Base-by-base conservation (phyloP, 37 sponge, comb jelly and placozoan species). In the Diacarnus erythraeanus region DNA sequence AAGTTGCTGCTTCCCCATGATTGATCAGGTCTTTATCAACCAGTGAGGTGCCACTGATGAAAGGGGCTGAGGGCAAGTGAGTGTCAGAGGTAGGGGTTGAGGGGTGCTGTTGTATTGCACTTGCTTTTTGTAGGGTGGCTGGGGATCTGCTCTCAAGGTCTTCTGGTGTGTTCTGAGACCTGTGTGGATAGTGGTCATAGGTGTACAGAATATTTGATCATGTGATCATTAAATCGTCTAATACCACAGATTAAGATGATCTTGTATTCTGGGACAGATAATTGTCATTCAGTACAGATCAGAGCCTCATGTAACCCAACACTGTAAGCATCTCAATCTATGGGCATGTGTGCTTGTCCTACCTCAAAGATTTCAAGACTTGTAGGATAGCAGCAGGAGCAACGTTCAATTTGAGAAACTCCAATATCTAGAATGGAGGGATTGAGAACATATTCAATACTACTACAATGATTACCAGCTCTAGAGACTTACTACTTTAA, bases 301-400 rank as follows among this genome's bases (percentile, higher is more conserved):
- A n/a, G n/a, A n/a, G n/a, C n/a, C n/a, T n/a, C n/a, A n/a, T n/a
- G n/a, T n/a, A n/a, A n/a, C n/a, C n/a, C n/a, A n/a, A n/a, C n/a
- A n/a, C n/a, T n/a, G n/a, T n/a, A n/a, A n/a, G n/a, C n/a, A n/a
- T n/a, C n/a, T n/a, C n/a, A n/a, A n/a, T n/a, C n/a, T n/a, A n/a
- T n/a, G n/a, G n/a, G n/a, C n/a, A n/a, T n/a, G n/a, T n/a, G n/a
- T n/a, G n/a, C n/a, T n/a, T 69, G n/a, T n/a, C n/a, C n/a, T 59
- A 86, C 87, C 76, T 91, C 57, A 91, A n/a, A 27, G 80, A 57
- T 69, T 83, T 83, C n/a, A 91, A 64, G 20, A 91, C 76, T 38
- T 91, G 88, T 9, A 91, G 51, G 47, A 91, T 83, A 38, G 84
- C 88, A 37, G 79, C 33, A 38, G 92, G 92, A 21, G 92, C 84